Evolutionary conservation across 2,797 vertebrate genomes (phyloP), one percentile per base, ranked within the genome.

Genomic region (Dermochelys coriacea): DNA sequence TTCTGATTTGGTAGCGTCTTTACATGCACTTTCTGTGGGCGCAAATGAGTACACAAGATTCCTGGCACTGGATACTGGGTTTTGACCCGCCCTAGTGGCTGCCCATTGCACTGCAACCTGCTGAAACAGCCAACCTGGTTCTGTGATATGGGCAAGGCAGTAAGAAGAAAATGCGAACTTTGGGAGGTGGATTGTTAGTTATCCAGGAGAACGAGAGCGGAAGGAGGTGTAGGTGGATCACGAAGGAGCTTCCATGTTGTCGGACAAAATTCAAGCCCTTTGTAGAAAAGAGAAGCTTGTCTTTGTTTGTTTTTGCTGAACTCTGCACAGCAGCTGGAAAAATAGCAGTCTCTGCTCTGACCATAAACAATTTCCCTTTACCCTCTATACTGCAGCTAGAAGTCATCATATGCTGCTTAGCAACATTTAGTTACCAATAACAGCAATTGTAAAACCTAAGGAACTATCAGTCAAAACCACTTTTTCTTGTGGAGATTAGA

Each of bases 1-100:
- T 21, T 84, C 50, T 51, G 6, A 52, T 50, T 27, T 34, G 0
- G 0, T 21, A 5, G 14, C 11, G 4, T n/a, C n/a, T n/a, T n/a
- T n/a, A n/a, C 49, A 59, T 18, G 16, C 50, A 23, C 14, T 41
- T 34, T 5, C 5, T 25, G 59, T 75, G 50, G 16, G 79, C 7
- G 10, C 12, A 80, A 41, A 79, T 23, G 34, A 64, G 34, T 64
- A 64, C 8, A 37, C 18, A 68, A 68, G 68, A 41, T 71, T 71
- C 37, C 37, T 71, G 21, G 6, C 68, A 41, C 11, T 9, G 10
- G 64, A 68, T 19, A 68, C 64, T 37, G n/a, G 37, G n/a, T 68
- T 68, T 68, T 68, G 64, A 41, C 37, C 19, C 23, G 21, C n/a
- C n/a, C 14, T 16, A 77, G 14, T 29, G 74, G 27, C 45, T 77